phyloP scores from a whole-genome alignment of 2,113 vertebrate genomes.

The Steatornis caripensis region DNA sequence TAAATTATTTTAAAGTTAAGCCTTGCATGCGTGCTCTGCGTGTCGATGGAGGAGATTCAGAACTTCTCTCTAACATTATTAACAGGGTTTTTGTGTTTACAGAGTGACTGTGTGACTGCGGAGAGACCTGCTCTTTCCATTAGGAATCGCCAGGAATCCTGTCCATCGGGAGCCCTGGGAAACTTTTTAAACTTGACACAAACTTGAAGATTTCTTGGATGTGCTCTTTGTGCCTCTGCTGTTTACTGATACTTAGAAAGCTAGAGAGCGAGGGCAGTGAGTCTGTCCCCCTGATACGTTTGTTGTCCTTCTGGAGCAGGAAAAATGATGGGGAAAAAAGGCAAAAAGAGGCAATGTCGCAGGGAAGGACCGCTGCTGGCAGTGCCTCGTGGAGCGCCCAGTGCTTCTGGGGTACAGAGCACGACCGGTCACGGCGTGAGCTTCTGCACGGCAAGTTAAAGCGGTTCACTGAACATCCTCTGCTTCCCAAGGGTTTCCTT shows the following conservation, averaged over 20 bases:
- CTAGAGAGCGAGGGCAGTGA: not conserved
- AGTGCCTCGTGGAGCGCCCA: rapidly evolving
- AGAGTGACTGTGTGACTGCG: not conserved
- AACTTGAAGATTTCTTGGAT: not conserved
- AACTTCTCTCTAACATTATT: not conserved
- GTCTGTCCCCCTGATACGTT: not conserved
- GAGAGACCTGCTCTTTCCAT: not conserved
- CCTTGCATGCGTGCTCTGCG: not conserved
- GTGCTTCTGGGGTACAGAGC: not conserved
- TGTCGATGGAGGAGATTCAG: not conserved
- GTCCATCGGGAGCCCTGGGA: not conserved
- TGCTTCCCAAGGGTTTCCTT: not conserved
- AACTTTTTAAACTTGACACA: not conserved
- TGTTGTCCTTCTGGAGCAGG: not conserved
- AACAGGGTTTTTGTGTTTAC: not conserved
- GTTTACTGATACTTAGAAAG: not conserved
- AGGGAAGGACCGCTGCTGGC: not conserved
- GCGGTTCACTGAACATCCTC: not conserved
- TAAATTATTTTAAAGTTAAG: not conserved
- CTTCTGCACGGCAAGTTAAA: not conserved
- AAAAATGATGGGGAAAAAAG: not conserved
- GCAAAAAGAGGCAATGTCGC: not conserved
- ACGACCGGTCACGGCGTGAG: rapidly evolving
- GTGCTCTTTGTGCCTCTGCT: not conserved
- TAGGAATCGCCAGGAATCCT: not conserved